phyloP scores from a whole-genome alignment of 2,888 invertebrate genomes.

The Lasioglossum morio region DNA sequence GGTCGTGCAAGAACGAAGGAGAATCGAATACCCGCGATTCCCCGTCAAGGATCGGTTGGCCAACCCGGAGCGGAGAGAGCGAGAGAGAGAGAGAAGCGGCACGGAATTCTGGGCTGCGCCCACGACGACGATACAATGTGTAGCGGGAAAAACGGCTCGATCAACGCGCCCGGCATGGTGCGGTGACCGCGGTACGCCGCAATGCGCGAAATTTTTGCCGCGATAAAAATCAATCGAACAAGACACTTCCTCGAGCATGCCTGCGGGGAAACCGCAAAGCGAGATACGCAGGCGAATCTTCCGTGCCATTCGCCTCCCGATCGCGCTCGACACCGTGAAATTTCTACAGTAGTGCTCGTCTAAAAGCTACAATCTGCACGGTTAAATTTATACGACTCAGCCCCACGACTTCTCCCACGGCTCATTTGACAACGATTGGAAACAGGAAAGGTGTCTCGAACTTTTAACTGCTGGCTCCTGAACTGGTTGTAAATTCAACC shows the following conservation, averaged over 20 bases:
- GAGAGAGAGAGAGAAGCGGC: constrained; percentile 13
- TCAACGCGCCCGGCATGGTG: constrained; percentile 15
- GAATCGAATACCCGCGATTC: constrained; percentile 59
- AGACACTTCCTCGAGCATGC: constrained; percentile 32
- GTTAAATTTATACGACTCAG: background rate
- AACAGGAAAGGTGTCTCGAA: no score
- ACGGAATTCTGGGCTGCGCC: constrained; percentile 59
- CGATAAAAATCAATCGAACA: constrained; percentile 56
- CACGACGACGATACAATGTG: constrained; percentile 57
- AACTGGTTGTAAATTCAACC: no score
- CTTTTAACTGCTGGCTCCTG: no score
- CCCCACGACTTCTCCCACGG: no score
- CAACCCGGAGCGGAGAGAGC: constrained; percentile 9
- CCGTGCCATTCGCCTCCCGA: constrained; percentile 1
- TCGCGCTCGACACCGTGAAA: background rate
- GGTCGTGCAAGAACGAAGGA: constrained; percentile 40
- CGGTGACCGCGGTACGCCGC: constrained; percentile 29
- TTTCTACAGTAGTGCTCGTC: background rate
- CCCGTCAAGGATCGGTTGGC: constrained; percentile 57
- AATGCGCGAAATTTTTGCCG: constrained; percentile 46
- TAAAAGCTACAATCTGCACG: background rate
- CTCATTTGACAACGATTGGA: background rate
- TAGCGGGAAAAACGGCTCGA: constrained; percentile 48
- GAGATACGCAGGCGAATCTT: constrained; percentile 38
- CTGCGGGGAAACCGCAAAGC: constrained; percentile 43